Evolutionary conservation across 1,140 invertebrate genomes (phyloP), one percentile per base, ranked within the genome.

Genomic region (Zeugodacus cucurbitae): DNA sequence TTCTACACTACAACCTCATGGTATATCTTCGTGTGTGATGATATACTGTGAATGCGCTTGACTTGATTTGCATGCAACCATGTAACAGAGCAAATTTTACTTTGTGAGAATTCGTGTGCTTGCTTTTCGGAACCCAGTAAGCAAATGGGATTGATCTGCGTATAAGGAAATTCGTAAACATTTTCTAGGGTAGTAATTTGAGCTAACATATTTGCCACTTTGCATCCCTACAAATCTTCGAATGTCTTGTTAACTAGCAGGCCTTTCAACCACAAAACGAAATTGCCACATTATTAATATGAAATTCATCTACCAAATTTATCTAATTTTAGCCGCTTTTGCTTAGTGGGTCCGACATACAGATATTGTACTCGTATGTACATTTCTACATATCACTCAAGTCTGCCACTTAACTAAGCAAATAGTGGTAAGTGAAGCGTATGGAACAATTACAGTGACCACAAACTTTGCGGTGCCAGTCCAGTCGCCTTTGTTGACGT

Each of bases 341-440:
- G 58, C 10, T 54, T 17, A 54, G 48, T 62, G n/a, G 58, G 58
- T 62, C 0, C 6, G n/a, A 22, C 22, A 62, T 22, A 10, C 6
- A 8, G n/a, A 59, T 48, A 4, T n/a, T n/a, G n/a, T n/a, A n/a
- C n/a, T n/a, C n/a, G 48, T 62, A 62, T 62, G 26, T 62, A 62
- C n/a, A 26, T 62, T 8, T 62, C 58, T 62, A 62, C 58, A 26
- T 67, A 67, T 67, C 64, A 67, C 64, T 32, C 64, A 67, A n/a
- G 37, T 41, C 70, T 74, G 37, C 70, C 70, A 74, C 70, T 74
- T 74, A 74, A 74, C 70, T 74, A 74, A 41, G 70, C 32, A 74
- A 41, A 74, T 74, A 41, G 70, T 14, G 32, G 34, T 74, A 74
- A 74, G 34, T 74, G 70, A 41, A 41, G 37, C 70, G 70, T 74